Conservation (phyloP, 2,888 invertebrate species). For the Schrankia costaestrigalis region DNA sequence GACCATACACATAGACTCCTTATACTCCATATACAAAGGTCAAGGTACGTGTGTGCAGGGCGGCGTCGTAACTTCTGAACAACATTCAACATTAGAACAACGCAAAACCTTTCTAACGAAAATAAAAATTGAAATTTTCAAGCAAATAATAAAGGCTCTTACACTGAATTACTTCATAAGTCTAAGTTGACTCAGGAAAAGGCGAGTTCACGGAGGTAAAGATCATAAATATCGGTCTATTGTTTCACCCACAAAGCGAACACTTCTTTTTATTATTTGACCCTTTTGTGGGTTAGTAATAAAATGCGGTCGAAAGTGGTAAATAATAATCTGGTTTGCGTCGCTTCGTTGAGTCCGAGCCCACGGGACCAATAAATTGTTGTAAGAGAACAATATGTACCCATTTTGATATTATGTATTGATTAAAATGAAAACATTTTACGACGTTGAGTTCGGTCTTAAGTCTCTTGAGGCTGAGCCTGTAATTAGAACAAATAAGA, state of each 20-base stretch:
- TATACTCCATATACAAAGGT: conserved; percentile 19
- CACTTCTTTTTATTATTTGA: conserved; percentile 51
- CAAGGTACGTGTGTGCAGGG: conserved; percentile 15
- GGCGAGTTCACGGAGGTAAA: conserved; percentile 30
- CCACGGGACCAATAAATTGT: conserved; percentile 42
- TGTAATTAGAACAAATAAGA: conserved; percentile 33
- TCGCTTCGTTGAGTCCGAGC: conserved; percentile 36
- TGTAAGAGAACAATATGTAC: conserved; percentile 36
- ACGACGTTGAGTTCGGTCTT: conserved; percentile 22
- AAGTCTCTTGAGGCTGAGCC: conserved; percentile 20
- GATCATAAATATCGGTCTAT: conserved; percentile 45
- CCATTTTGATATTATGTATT: conserved; percentile 44
- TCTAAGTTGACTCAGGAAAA: conserved; percentile 28
- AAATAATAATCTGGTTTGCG: conserved; percentile 51
- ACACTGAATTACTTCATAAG: conserved; percentile 30
- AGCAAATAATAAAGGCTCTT: conserved; percentile 19
- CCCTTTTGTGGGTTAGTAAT: conserved; percentile 46
- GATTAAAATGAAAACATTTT: conserved; percentile 38
- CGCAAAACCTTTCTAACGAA: conserved; percentile 24
- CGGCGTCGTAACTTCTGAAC: conserved; percentile 15
- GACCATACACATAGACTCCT: conserved; percentile 11
- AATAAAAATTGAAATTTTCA: conserved; percentile 17
- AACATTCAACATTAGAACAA: conserved; percentile 19
- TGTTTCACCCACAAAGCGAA: conserved; percentile 42
- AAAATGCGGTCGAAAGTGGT: conserved; percentile 51